These are phyloP conservation scores for Entosphenus tridentatus DNA, from an alignment of 2,113 vertebrate species.

Conservation along the genomic window DNA sequence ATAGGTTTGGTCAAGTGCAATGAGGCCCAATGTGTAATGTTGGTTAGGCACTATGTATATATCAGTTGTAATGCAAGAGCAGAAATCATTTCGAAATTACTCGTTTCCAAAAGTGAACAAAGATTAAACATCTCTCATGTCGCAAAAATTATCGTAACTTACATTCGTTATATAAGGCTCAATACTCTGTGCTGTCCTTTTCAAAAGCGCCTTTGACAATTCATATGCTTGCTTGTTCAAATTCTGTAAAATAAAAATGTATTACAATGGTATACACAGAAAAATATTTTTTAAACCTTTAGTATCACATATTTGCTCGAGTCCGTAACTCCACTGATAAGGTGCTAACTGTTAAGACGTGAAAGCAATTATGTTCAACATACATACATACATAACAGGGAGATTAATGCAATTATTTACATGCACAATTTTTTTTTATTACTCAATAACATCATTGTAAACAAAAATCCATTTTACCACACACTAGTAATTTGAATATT, in stretches of 20 bases:
- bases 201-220: conserved; percentile 77
- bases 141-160: conserved; percentile 18
- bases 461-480: too few relatives aligned
- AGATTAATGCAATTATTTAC: too few relatives aligned
- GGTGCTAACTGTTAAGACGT: too few relatives aligned
- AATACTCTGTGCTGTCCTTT: conserved; percentile 90
- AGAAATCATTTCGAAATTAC: background rate
- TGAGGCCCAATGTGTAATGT: conserved; percentile 1
- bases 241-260: conserved; percentile 34
- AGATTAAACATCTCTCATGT: background rate
- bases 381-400: too few relatives aligned
- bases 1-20: background rate
- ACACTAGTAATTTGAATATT: too few relatives aligned
- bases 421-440: too few relatives aligned
- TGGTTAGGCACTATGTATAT: background rate
- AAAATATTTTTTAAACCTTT: background rate
- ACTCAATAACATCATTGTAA: too few relatives aligned
- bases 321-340: too few relatives aligned
- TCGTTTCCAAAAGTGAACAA: background rate
- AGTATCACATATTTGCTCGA: background rate
- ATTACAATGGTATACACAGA: background rate
- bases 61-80: background rate
- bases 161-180: conserved; percentile 93
- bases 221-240: conserved; percentile 97
- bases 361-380: too few relatives aligned